A percentile compares a stretch with the other conserved stretches of the same genome.
Conservation (phyloP, 2,797 vertebrate species). For the Halcyon badia region DNA sequence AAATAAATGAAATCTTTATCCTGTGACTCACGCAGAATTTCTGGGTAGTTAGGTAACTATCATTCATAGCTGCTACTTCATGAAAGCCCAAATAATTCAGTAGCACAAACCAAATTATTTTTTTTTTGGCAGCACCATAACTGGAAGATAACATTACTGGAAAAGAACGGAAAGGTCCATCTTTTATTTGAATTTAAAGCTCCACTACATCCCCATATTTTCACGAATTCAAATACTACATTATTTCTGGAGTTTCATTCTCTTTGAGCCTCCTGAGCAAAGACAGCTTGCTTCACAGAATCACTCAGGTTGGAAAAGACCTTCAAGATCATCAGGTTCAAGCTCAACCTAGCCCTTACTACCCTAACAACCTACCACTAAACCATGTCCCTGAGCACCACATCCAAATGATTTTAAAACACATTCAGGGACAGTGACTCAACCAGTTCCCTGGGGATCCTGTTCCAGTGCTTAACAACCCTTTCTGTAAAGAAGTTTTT, state of each 20-base stretch:
- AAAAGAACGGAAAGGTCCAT: not conserved
- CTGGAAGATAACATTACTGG: not conserved
- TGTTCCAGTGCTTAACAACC: too few species aligned
- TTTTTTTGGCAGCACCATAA: not conserved
- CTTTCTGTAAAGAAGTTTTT: too few species aligned
- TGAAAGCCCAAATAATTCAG: not conserved
- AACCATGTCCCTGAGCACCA: too few species aligned
- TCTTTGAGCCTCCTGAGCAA: conserved; percentile 18
- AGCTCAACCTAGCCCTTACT: too few species aligned
- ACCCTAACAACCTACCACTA: too few species aligned
- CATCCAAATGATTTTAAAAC: too few species aligned
- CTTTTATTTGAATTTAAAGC: conserved; percentile 1
- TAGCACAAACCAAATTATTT: not conserved
- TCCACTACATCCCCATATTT: not conserved
- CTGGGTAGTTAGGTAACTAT: not conserved
- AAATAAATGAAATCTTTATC: conserved; percentile 3
- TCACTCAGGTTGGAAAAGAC: too few species aligned
- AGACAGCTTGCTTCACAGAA: not conserved
- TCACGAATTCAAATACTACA: not conserved
- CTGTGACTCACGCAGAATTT: conserved; percentile 12
- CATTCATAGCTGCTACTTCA: not conserved
- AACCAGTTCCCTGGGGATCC: too few species aligned
- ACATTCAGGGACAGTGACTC: too few species aligned
- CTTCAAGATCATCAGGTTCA: too few species aligned
- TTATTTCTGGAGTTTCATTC: not conserved